Percentiles rank a stretch among this genome's conserved stretches.
Conservation (phyloP, 35 echinoderm and acorn worm genomes). For the Ophiothrix spiculata region DNA sequence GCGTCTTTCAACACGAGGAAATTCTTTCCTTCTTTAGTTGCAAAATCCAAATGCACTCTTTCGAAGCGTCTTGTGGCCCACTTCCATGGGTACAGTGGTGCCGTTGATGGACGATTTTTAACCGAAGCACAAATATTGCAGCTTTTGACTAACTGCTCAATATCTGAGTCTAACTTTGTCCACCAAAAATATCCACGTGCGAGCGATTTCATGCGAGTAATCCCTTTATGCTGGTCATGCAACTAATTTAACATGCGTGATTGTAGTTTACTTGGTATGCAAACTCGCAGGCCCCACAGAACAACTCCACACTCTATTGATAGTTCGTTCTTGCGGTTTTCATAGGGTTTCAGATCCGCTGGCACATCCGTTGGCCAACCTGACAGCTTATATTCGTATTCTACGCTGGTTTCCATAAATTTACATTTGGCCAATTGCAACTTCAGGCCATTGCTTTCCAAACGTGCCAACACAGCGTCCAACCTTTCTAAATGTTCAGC, state of each 20-base stretch:
- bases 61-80: not conserved
- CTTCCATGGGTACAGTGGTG: not conserved
- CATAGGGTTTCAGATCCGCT: not conserved
- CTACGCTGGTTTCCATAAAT: not conserved
- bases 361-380: not conserved
- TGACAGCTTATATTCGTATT: not conserved
- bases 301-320: not conserved
- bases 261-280: not conserved
- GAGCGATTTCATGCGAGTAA: not conserved
- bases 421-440: not conserved
- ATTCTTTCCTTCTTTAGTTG: not conserved
- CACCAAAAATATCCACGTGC: not conserved
- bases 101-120: not conserved
- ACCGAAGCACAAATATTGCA: not conserved
- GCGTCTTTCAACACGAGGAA: not conserved
- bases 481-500: no score
- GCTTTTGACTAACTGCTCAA: not conserved
- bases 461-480: no score
- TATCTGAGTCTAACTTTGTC: not conserved
- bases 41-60: not conserved
- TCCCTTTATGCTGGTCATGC: not conserved
- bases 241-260: not conserved
- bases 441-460: not conserved
- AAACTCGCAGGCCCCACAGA: not conserved
- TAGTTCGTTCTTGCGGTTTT: not conserved